Evolutionary conservation across 2,797 vertebrate genomes (phyloP).

Genomic region (Mico argentatus): DNA sequence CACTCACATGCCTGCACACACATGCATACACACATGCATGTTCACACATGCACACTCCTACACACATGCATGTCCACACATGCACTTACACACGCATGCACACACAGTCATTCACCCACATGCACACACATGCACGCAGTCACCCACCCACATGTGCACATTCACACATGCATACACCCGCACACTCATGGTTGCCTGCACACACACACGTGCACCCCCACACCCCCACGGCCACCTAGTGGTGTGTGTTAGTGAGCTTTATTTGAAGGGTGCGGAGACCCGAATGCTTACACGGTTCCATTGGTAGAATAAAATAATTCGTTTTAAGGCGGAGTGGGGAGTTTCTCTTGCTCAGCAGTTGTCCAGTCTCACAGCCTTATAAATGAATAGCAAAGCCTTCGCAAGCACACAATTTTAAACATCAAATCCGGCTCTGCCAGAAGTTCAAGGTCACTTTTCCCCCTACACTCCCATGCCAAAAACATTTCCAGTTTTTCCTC

Average conservation of each 20-base stretch:
- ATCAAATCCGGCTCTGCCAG: background rate
- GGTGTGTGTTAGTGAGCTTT: background rate
- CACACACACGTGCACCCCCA: too few species aligned
- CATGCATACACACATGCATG: too few species aligned
- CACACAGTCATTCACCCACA: too few species aligned
- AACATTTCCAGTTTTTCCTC: background rate
- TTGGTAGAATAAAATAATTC: background rate
- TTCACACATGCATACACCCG: accelerated
- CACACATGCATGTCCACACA: too few species aligned
- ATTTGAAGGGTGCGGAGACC: background rate
- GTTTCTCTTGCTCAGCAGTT: background rate
- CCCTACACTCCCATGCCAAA: background rate
- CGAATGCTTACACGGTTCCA: accelerated
- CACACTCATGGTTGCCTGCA: background rate
- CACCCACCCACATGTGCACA: too few species aligned
- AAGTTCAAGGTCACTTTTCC: accelerated
- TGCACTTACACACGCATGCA: too few species aligned
- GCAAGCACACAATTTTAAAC: background rate
- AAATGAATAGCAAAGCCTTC: background rate
- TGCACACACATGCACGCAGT: background rate
- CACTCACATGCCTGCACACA: too few species aligned
- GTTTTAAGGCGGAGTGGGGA: background rate
- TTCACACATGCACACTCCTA: background rate
- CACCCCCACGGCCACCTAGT: background rate
- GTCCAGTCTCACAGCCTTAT: background rate